Percentiles rank a stretch among this genome's conserved stretches.
phyloP scores from a whole-genome alignment of 2,888 invertebrate species.

The Lochmaea capreae region DNA sequence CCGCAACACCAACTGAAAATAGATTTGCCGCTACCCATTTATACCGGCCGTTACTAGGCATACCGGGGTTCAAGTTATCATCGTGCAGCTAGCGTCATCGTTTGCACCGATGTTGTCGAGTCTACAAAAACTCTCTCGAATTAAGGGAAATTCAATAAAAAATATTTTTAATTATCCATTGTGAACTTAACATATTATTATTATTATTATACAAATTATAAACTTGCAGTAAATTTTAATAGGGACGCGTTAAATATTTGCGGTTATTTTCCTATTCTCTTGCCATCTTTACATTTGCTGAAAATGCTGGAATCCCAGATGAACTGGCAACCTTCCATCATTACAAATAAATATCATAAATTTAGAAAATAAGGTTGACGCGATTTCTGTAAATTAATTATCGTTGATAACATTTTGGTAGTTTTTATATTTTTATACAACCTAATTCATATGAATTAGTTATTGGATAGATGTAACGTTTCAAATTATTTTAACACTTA shows the following conservation, averaged over 20 bases:
- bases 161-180: not conserved
- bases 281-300: not conserved
- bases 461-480: too few relatives aligned
- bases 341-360: not conserved
- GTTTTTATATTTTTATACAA: too few relatives aligned
- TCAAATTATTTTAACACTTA: too few relatives aligned
- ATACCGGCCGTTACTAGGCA: constrained; percentile 30
- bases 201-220: too few relatives aligned
- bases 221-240: too few relatives aligned
- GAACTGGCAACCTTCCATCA: not conserved
- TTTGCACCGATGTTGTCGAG: not conserved
- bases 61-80: constrained; percentile 35
- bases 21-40: constrained; percentile 35
- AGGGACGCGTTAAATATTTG: too few relatives aligned
- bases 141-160: not conserved
- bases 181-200: not conserved
- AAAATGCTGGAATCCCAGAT: not conserved
- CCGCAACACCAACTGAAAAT: constrained; percentile 31
- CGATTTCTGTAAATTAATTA: not conserved
- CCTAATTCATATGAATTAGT: too few relatives aligned
- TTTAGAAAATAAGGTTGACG: not conserved
- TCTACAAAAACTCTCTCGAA: not conserved
- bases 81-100: constrained; percentile 12
- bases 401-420: too few relatives aligned
- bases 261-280: not conserved